Base-by-base conservation (phyloP, 2,113 vertebrate species). In the Gobio gobio region DNA sequence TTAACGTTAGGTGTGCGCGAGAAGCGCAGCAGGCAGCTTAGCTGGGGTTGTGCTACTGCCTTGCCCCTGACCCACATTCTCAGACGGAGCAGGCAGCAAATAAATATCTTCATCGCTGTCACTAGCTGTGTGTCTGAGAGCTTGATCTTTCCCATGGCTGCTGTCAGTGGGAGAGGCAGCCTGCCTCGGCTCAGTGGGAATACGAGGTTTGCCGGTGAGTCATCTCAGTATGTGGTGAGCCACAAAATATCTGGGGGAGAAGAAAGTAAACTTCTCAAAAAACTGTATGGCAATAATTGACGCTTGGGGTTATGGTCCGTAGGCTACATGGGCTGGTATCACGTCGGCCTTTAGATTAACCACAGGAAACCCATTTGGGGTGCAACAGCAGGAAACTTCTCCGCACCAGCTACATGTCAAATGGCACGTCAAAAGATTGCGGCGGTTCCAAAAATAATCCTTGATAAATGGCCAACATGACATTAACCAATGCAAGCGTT, bases 131-230 rank as follows among this genome's bases (percentile, higher is more conserved):
- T 82, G 74, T 85, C 29, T 79, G 64, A 77, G 68, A 85, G 80
- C 80, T 83, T 88, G 79, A 88, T 85, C 79, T 85, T 85, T 83
- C 87, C 76, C 79, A 56, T 87, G 73, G 86, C 73, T 85, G 72
- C 84, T 86, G 84, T 86, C 87, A 85, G 56, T 54, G 83, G 73
- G 79, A 78, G 75, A 78, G 83, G 56, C 61, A 63, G 63, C 63
- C 33, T 73, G 73, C 29, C 40, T 24, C 22, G n/a, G 70, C 70
- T 26, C 66, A 54, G 58, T 43, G 54, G 79, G 43, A 74, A 81
- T 74, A 51, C 43, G 13, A 83, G 29, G 45, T 83, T 36, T 79
- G 43, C 45, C 7, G 64, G 51, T 85, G 87, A 88, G 58, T 83
- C 75, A 83, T 79, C 80, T 82, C 66, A 24, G 80, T 72, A n/a